Evolutionary conservation across 2,113 vertebrate species (phyloP).

Genomic region (Terrapene triunguis): DNA sequence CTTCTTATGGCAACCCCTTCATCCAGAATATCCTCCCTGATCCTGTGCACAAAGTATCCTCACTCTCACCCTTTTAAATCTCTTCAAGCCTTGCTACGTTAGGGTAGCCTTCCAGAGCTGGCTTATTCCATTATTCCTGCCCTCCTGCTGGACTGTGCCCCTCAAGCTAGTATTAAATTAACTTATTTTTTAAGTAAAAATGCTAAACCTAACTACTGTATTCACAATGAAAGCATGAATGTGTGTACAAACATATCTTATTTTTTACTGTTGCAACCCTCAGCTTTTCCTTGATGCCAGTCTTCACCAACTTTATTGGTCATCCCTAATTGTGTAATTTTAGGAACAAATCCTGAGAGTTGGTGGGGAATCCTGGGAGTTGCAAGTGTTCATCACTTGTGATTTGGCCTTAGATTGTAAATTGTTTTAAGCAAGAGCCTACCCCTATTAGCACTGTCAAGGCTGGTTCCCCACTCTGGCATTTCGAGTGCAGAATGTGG

Average conservation of each 20-base stretch:
- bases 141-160: not conserved
- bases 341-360: not conserved
- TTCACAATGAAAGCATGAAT: not conserved
- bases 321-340: not conserved
- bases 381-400: not conserved
- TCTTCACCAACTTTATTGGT: not conserved
- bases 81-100: not conserved
- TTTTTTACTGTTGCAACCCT: no score
- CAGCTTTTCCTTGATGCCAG: no score
- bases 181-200: not conserved
- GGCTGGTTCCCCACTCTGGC: no score
- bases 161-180: not conserved
- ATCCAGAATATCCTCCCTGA: not conserved
- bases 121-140: not conserved
- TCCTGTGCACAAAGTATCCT: not conserved
- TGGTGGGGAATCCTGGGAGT: accelerated
- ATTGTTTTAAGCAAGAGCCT: not conserved
- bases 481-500: no score
- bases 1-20: not conserved
- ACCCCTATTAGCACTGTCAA: no score
- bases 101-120: not conserved
- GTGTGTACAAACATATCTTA: not conserved
- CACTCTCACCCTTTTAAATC: not conserved
- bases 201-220: not conserved
- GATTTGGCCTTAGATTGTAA: not conserved